Evolutionary conservation across 2,797 vertebrate species (phyloP).

Genomic region (Adrianichthys oophorus): DNA sequence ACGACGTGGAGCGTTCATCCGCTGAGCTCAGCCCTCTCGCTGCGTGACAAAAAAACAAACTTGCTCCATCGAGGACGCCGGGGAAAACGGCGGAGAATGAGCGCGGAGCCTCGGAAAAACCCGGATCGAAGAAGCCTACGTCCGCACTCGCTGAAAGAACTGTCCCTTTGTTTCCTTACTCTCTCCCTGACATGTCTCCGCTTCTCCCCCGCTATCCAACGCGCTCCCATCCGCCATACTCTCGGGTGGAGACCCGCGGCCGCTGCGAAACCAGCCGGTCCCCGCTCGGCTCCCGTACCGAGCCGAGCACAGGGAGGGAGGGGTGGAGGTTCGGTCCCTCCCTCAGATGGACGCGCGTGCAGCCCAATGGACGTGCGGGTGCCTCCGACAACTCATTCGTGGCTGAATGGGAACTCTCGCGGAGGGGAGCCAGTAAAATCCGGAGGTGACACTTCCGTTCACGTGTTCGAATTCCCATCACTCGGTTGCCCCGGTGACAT

Average conservation of each 20-base stretch:
- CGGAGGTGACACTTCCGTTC: constrained; percentile 65
- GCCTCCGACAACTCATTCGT: constrained; percentile 31
- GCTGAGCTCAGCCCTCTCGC: constrained; percentile 66
- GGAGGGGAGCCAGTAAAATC: constrained; percentile 49
- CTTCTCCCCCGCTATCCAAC: constrained; percentile 58
- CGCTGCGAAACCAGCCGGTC: constrained; percentile 71
- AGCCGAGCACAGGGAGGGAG: constrained; percentile 1
- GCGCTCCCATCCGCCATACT: constrained; percentile 78
- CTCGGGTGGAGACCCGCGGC: constrained; percentile 80
- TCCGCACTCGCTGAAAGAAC: constrained; percentile 26
- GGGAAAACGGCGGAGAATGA: constrained; percentile 10
- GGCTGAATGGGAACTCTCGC: constrained; percentile 44
- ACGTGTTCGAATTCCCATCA: constrained; percentile 72
- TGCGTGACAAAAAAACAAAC: constrained; percentile 69
- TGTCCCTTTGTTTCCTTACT: constrained; percentile 58
- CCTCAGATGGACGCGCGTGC: constrained; percentile 48
- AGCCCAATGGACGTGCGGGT: constrained; percentile 60
- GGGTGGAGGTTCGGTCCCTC: constrained; percentile 32
- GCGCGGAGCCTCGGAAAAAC: constrained; percentile 5
- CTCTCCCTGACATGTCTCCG: constrained; percentile 57
- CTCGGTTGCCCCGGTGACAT: constrained; percentile 75
- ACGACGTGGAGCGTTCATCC: constrained; percentile 59
- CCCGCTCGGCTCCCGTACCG: constrained; percentile 81
- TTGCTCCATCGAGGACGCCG: constrained; percentile 70
- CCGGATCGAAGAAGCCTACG: constrained; percentile 7